These are phyloP conservation scores for Alexandromys fortis DNA, from an alignment of 2,113 vertebrate genomes.

Conservation along the genomic window DNA sequence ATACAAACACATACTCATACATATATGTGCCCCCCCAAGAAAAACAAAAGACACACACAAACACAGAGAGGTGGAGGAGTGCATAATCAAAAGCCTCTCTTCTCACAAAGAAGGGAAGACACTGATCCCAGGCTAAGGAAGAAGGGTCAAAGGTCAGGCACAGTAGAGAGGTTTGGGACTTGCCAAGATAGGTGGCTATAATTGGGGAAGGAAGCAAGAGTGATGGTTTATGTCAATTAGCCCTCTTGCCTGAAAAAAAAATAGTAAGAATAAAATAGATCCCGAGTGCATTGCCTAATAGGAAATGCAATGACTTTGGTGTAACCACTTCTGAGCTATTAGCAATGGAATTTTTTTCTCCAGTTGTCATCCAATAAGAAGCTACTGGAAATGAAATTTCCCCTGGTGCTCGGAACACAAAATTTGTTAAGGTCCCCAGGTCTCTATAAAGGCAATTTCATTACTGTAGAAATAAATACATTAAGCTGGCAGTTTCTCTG, in stretches of 20 bases:
- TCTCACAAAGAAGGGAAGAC: not conserved
- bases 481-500: not conserved
- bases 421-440: slow-evolving; percentile 38
- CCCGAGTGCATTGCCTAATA: not conserved
- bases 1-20: not conserved
- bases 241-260: not conserved
- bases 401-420: not conserved
- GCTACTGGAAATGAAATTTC: slow-evolving; percentile 19
- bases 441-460: slow-evolving; percentile 19
- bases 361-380: slow-evolving; percentile 9
- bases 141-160: not conserved
- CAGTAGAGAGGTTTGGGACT: not conserved
- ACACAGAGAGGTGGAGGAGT: not conserved
- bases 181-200: not conserved
- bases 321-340: not conserved
- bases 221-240: not conserved
- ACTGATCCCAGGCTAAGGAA: not conserved
- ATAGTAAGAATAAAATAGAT: not conserved
- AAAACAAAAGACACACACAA: not conserved
- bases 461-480: slow-evolving; percentile 47
- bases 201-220: not conserved
- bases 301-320: slow-evolving; percentile 34
- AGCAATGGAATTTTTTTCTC: slow-evolving; percentile 10
- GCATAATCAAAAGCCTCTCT: not conserved
- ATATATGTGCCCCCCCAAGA: not conserved